Conservation (phyloP, 2,113 vertebrate species). For the Nyctereutes procyonoides region DNA sequence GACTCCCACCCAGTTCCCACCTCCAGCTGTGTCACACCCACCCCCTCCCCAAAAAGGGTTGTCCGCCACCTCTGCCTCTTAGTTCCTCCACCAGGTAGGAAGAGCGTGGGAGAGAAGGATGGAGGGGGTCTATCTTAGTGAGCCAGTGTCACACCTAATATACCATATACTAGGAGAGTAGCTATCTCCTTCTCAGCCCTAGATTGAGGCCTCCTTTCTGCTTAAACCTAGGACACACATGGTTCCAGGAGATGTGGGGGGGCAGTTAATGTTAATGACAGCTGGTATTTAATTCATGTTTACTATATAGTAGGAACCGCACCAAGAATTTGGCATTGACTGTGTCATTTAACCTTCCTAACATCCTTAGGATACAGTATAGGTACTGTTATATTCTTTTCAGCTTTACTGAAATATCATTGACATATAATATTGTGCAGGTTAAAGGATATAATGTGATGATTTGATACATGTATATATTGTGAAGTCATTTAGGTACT, state of each 20-base stretch:
- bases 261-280: background rate
- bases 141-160: background rate
- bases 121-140: no score
- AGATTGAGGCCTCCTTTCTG: background rate
- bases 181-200: background rate
- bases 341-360: background rate
- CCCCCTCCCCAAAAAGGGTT: background rate
- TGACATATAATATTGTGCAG: background rate
- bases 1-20: background rate
- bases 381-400: background rate
- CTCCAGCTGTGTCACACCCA: background rate
- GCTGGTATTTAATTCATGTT: background rate
- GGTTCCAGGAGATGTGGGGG: background rate
- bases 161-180: background rate
- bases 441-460: background rate
- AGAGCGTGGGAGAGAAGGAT: background rate
- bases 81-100: background rate
- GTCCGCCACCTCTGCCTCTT: background rate
- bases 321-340: slow-evolving; percentile 1
- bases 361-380: background rate
- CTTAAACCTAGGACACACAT: background rate
- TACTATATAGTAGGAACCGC: background rate
- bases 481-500: background rate
- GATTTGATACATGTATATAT: background rate
- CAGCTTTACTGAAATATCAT: background rate